Conservation (phyloP, 1,140 invertebrate genomes). For the Mya arenaria region DNA sequence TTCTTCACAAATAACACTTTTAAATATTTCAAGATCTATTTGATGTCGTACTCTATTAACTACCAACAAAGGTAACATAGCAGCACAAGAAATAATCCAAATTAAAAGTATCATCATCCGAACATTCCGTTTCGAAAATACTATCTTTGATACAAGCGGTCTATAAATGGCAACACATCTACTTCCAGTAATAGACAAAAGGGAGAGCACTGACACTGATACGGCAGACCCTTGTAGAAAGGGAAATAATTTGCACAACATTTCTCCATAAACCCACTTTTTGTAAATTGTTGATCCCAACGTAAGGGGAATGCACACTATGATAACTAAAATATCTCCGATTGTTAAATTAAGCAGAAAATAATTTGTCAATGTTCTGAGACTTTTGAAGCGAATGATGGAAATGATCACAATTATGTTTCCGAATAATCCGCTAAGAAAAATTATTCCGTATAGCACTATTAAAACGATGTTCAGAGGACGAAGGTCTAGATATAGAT, state of each 20-base stretch:
- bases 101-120: neutral
- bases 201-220: conserved; percentile 68
- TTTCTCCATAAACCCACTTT: conserved; percentile 90
- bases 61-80: conserved; percentile 28
- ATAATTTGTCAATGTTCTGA: conserved; percentile 91
- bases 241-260: conserved; percentile 83
- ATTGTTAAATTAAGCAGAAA: conserved; percentile 91
- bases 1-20: conserved; percentile 23
- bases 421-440: conserved; percentile 91
- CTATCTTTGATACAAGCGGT: conserved; percentile 34
- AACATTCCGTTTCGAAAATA: conserved; percentile 21
- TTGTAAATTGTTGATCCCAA: conserved; percentile 91
- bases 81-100: conserved; percentile 7
- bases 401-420: conserved; percentile 90
- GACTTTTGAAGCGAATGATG: conserved; percentile 64
- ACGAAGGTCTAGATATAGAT: conserved; percentile 51
- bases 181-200: conserved; percentile 65
- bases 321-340: conserved; percentile 90
- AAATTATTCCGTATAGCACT: conserved; percentile 85
- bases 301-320: conserved; percentile 91
- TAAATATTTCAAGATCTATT: neutral
- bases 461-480: conserved; percentile 75
- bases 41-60: conserved; percentile 9
- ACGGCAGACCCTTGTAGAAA: conserved; percentile 62
- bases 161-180: conserved; percentile 44